These are phyloP conservation scores for Conus betulinus DNA, from an alignment of 1,140 invertebrate genomes.

Conservation along the genomic window DNA sequence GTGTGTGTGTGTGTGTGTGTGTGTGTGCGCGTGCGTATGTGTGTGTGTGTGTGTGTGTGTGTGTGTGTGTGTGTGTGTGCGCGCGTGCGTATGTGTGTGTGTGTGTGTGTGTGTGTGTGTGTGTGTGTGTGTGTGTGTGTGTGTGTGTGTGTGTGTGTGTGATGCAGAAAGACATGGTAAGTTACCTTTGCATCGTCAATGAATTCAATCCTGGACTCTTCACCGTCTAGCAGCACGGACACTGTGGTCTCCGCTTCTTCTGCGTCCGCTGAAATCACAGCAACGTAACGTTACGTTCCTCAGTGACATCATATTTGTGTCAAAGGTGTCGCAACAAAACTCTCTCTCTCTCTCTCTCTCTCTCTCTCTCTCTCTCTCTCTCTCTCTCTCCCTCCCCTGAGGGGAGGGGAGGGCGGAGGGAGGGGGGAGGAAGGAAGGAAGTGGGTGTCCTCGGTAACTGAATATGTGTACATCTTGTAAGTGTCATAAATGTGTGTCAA, in stretches of 20 bases:
- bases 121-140: not conserved
- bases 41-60: not conserved
- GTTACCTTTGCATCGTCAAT: slow-evolving; percentile 80
- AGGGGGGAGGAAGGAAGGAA: not conserved
- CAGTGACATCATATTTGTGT: too few relatives aligned
- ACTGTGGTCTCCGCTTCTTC: slow-evolving; percentile 95
- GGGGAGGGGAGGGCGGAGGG: not conserved
- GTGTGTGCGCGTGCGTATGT: not conserved
- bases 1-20: too few relatives aligned
- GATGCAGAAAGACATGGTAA: not conserved
- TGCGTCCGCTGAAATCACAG: slow-evolving; percentile 69
- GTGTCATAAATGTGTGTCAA: too few relatives aligned
- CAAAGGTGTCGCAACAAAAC: too few relatives aligned
- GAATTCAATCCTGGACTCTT: slow-evolving; percentile 95
- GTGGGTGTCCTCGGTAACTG: too few relatives aligned
- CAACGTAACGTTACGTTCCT: too few relatives aligned
- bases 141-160: not conserved
- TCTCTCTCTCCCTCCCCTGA: too few relatives aligned
- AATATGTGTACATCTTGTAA: too few relatives aligned
- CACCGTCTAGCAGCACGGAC: slow-evolving; percentile 91
- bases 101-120: not conserved
- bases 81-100: not conserved
- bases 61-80: not conserved
- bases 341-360: too few relatives aligned
- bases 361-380: too few relatives aligned